Evolutionary conservation across 2,113 vertebrate genomes (phyloP), one percentile per base, ranked within the genome.

Genomic region (Trinectes maculatus): DNA sequence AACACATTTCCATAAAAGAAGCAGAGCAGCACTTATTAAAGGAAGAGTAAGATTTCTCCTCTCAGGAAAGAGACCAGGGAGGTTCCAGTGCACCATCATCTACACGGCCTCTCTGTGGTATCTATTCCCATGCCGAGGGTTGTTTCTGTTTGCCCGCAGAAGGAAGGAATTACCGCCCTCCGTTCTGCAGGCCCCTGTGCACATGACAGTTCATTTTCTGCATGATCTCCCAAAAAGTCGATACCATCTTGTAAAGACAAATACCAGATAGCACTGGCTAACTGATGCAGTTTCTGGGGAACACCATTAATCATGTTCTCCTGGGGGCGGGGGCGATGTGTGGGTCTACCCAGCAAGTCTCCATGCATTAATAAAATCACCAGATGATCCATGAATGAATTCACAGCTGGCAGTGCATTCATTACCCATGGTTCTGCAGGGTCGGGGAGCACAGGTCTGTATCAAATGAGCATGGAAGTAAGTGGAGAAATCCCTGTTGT

Each of bases 201-300:
- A 74, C 88, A 91, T 87, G 92, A 90, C 91, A 92, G 84, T 92
- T 92, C 86, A 93, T 93, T 93, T 93, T 91, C 91, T 90, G 89
- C 91, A 91, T 93, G 90, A 89, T 89, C 85, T 91, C 91, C 86
- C 90, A 86, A 89, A 52, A 91, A 90, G 89, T 89, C 88, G 86
- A 91, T 91, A 90, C 68, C 36, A 89, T 92, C 88, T 89, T 91
- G 89, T 92, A 89, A 89, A 93, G 91, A 92, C 90, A 91, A 92
- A 91, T 91, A 90, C 81, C 85, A 90, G 86, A 91, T 89, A 91
- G 85, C 74, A 52, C 25, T 62, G 77, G 87, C 87, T 91, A 91
- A 90, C 89, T 86, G 90, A 89, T 91, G 85, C 71, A 40, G 77
- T 87, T 90, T 80, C 37, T 40, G 68, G 65, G 76, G 60, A 83